Evolutionary conservation across 2,797 vertebrate genomes (phyloP).

Genomic region (Myiotriccus ornatus): DNA sequence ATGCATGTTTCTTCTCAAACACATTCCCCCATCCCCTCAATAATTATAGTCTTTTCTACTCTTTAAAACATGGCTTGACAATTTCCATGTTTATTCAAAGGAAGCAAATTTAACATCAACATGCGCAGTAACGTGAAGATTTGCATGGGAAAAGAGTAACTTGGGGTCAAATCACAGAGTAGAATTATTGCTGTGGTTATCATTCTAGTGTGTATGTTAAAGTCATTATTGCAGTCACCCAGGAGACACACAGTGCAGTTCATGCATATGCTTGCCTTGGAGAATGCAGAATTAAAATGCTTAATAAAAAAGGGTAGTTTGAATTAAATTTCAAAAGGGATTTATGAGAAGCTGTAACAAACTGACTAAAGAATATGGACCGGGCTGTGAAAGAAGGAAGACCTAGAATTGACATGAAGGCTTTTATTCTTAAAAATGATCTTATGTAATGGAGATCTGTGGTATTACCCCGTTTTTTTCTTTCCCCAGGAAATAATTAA

Average conservation of each 20-base stretch:
- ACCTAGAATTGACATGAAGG: background rate
- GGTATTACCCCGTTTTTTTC: background rate
- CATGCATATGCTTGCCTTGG: background rate
- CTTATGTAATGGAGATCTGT: background rate
- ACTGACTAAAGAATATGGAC: background rate
- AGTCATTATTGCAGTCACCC: conserved; percentile 12
- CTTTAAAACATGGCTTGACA: background rate
- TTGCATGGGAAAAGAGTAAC: background rate
- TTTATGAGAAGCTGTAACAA: conserved; percentile 2
- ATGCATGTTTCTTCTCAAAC: background rate
- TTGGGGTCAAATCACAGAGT: background rate
- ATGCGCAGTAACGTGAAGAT: background rate
- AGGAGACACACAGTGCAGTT: background rate
- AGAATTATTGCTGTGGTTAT: conserved; percentile 11
- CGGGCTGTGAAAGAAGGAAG: background rate
- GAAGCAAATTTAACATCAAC: background rate
- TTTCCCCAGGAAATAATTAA: conserved; percentile 43
- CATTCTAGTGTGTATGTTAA: background rate
- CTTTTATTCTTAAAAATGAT: background rate
- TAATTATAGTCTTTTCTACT: background rate
- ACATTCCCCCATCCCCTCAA: background rate
- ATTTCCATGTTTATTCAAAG: background rate
- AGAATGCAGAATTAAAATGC: background rate
- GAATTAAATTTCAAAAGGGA: conserved; percentile 30
- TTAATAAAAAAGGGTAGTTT: background rate